These are phyloP conservation scores for Bombycilla garrulus DNA, from an alignment of 2,113 vertebrate species.

Conservation along the genomic window DNA sequence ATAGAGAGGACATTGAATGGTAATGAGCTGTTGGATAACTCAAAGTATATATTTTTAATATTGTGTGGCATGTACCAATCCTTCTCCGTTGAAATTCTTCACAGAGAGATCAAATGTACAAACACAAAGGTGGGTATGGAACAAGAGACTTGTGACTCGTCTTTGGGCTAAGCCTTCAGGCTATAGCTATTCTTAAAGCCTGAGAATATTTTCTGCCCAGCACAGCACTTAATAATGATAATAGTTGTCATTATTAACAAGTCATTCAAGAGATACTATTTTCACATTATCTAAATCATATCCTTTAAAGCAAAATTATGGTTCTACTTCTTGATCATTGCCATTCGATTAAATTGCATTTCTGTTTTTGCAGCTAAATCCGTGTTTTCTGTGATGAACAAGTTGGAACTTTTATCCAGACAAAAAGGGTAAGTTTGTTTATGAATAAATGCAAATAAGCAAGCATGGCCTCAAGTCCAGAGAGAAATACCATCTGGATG, in stretches of 20 bases:
- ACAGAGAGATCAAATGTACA: neutral
- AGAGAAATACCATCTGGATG: neutral
- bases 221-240: neutral
- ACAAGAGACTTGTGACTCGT: neutral
- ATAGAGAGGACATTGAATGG: slow-evolving; percentile 77
- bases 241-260: neutral
- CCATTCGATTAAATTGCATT: neutral
- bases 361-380: slow-evolving; percentile 71
- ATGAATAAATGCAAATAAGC: neutral
- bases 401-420: slow-evolving; percentile 78
- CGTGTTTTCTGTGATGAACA: slow-evolving; percentile 68
- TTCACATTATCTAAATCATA: neutral
- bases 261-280: neutral
- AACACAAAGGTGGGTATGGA: neutral
- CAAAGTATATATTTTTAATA: neutral
- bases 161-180: neutral
- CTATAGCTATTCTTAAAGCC: neutral
- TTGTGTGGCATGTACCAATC: neutral
- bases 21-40: slow-evolving; percentile 45
- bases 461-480: neutral
- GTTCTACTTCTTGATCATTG: neutral
- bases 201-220: neutral
- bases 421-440: slow-evolving; percentile 76
- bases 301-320: neutral
- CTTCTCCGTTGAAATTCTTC: neutral